Conservation (phyloP, 2,888 invertebrate species). For the Mallateleia sp. region DNA sequence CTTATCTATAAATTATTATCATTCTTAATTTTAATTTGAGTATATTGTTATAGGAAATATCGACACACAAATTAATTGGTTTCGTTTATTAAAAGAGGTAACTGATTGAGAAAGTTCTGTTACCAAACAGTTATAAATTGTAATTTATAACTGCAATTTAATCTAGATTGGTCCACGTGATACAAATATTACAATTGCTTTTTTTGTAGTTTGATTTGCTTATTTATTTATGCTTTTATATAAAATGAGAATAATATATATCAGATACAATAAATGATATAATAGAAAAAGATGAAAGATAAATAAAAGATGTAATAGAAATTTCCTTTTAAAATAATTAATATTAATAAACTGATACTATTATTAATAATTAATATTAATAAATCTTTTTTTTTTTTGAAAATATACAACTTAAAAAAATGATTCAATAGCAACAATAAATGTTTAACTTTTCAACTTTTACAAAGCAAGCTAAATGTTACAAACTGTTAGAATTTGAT, state of each 20-base stretch:
- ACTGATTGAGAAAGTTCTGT: slow-evolving; percentile 33
- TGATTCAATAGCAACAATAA: no score
- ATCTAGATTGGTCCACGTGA: slow-evolving; percentile 7
- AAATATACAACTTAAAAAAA: no score
- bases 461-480: background rate
- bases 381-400: no score
- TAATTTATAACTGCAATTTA: slow-evolving; percentile 1
- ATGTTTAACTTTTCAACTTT: no score
- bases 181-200: background rate
- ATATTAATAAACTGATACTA: no score
- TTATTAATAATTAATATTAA: no score
- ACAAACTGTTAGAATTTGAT: background rate
- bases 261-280: no score
- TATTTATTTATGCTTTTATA: no score
- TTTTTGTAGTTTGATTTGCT: background rate
- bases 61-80: background rate
- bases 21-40: background rate
- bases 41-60: background rate
- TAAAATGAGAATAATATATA: no score
- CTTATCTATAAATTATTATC: background rate
- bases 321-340: no score
- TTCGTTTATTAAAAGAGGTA: slow-evolving; percentile 1
- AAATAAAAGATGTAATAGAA: no score
- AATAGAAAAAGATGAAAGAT: no score
- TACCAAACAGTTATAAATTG: slow-evolving; percentile 23